Evolutionary conservation across 2,113 vertebrate species (phyloP), one percentile per base, ranked within the genome.

Genomic region (Isurus oxyrinchus): DNA sequence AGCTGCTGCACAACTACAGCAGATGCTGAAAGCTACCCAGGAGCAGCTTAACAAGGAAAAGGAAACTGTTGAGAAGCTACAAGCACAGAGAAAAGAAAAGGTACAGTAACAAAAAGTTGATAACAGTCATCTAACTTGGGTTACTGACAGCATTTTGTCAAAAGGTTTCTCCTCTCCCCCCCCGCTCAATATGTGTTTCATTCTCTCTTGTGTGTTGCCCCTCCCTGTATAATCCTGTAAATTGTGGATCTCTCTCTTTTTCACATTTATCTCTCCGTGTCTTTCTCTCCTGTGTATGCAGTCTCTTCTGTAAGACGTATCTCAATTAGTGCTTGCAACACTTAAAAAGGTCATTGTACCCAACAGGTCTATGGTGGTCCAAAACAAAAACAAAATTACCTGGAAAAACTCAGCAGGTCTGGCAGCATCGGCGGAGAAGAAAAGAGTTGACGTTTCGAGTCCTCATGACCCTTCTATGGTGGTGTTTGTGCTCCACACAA

Each of bases 1-100:
- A 44, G 98, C 99, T 21, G 98, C 99, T 97, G 98, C 98, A 96
- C 99, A 99, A 97, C 98, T 99, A n/a, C 98, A 99, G 97, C 98
- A 99, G 97, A 98, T 99, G 94, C 97, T 99, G 96, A 99, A 98
- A 97, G 97, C 97, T 35, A 98, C 98, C 96, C 99, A 99, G 98
- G 98, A 99, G 96, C 98, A 99, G 97, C 98, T 99, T 96, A 97
- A 97, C 96, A 99, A 98, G 98, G 99, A 99, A 97, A 98, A 97
- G 95, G 98, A 98, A 94, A 98, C 96, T 0, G 98, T 98, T 97
- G 98, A 97, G 97, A 98, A 98, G 96, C 97, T 99, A 97, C 98
- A 98, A 97, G 98, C 98, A 53, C 97, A 98, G 97, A 97, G 98
- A 96, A 98, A 98, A n/a, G 97, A 97, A 97, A 98, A 97, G 97